phyloP scores from a whole-genome alignment of 2,113 vertebrate genomes.

The Cyprinodon tularosa region DNA sequence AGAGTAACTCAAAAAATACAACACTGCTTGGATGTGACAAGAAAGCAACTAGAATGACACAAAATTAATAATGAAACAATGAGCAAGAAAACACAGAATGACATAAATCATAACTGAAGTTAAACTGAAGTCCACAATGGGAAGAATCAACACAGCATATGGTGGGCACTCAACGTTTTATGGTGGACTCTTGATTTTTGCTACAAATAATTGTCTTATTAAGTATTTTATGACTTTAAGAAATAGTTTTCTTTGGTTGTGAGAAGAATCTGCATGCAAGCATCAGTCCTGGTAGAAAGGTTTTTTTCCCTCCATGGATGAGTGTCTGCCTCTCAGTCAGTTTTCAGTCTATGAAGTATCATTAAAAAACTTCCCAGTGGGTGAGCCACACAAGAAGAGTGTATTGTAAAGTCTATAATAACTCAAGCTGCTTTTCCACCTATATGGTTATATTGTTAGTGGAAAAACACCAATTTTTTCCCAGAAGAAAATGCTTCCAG shows the following conservation, averaged over 20 bases:
- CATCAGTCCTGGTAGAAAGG: not conserved
- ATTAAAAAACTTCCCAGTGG: conserved; percentile 32
- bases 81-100: too few species aligned
- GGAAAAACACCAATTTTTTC: not conserved
- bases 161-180: not conserved
- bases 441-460: conserved; percentile 4
- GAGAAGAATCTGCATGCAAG: conserved; percentile 3
- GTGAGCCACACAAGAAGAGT: conserved; percentile 28
- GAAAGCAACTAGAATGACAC: too few species aligned
- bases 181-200: not conserved
- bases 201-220: not conserved
- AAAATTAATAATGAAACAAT: too few species aligned
- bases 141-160: not conserved
- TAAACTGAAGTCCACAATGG: too few species aligned
- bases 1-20: too few species aligned
- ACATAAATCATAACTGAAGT: too few species aligned
- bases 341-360: conserved; percentile 23
- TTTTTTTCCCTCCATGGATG: not conserved
- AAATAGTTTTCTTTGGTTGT: not conserved
- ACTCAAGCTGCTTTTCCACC: conserved; percentile 18
- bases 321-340: conserved; percentile 21
- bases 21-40: too few species aligned
- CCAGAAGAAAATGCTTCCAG: not conserved
- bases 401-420: conserved; percentile 30
- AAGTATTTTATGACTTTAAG: not conserved